Conservation (phyloP, 2,888 invertebrate genomes). For the Sarcophaga rosellei region DNA sequence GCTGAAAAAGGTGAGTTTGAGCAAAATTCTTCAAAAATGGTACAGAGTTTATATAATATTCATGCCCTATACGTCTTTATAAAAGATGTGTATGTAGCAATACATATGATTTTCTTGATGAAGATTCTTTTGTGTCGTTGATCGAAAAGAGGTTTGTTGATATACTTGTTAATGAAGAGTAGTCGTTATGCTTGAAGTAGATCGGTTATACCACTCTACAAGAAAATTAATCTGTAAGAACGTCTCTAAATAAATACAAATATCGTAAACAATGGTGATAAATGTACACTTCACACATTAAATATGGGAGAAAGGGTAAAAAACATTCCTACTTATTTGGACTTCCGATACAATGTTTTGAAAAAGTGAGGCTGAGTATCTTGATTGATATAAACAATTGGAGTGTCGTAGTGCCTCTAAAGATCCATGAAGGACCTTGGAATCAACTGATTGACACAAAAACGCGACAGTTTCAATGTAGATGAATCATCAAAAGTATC, state of each 20-base stretch:
- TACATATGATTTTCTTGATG: too few species aligned
- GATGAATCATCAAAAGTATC: neutral
- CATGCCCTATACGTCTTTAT: too few species aligned
- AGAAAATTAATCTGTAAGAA: conserved; percentile 2
- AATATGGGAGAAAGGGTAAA: too few species aligned
- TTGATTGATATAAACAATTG: conserved; percentile 24
- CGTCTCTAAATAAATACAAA: neutral
- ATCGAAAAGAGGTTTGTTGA: neutral
- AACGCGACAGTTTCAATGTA: conserved; percentile 27
- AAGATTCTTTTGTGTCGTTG: too few species aligned
- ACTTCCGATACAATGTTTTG: conserved; percentile 17
- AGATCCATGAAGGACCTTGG: neutral
- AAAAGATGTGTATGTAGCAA: too few species aligned
- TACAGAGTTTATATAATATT: too few species aligned
- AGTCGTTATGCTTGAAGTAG: conserved; percentile 7
- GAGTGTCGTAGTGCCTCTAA: conserved; percentile 48
- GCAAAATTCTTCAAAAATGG: neutral
- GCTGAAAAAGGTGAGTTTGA: neutral
- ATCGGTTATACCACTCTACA: neutral
- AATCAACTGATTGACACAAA: too few species aligned
- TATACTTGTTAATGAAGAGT: neutral
- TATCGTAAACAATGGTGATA: neutral
- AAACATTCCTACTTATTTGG: too few species aligned
- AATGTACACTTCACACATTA: neutral
- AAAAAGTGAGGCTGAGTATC: conserved; percentile 59